These are phyloP conservation scores for Pogonomyrmex barbatus DNA, from an alignment of 1,140 invertebrate species.

Conservation along the genomic window DNA sequence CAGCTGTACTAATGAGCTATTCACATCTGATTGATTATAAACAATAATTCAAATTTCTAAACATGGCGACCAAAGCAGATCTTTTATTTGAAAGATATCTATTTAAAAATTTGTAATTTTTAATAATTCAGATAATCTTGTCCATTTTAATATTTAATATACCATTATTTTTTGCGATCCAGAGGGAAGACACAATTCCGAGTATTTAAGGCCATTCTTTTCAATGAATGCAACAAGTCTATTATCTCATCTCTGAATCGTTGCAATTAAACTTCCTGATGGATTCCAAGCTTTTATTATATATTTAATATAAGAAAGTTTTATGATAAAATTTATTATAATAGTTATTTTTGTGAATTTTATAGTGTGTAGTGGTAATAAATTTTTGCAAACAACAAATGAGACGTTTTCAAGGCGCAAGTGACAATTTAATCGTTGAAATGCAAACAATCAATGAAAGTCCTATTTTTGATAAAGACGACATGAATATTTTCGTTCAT, in stretches of 20 bases:
- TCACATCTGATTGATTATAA: slow-evolving; percentile 83
- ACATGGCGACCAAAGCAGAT: slow-evolving; percentile 92
- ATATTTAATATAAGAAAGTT: too few species aligned
- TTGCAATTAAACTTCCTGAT: slow-evolving; percentile 92
- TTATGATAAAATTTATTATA: too few species aligned
- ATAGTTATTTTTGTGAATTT: too few species aligned
- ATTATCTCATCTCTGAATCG: slow-evolving; percentile 88
- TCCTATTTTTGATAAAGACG: neutral
- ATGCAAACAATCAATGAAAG: too few species aligned
- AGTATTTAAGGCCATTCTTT: slow-evolving; percentile 96
- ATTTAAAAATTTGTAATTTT: slow-evolving; percentile 37
- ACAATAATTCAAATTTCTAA: slow-evolving; percentile 91
- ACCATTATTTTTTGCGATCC: slow-evolving; percentile 85
- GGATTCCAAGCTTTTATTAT: slow-evolving; percentile 89
- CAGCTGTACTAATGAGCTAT: slow-evolving; percentile 88
- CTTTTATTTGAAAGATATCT: slow-evolving; percentile 85
- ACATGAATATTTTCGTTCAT: slow-evolving; percentile 3
- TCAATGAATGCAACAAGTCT: slow-evolving; percentile 95
- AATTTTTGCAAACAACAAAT: too few species aligned
- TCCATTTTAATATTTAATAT: slow-evolving; percentile 54
- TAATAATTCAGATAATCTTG: neutral
- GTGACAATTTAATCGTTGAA: too few species aligned
- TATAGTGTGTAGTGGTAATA: too few species aligned
- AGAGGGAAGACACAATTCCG: slow-evolving; percentile 92
- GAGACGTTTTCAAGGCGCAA: too few species aligned